A percentile compares a stretch with the other conserved stretches of the same genome.
phyloP scores from a whole-genome alignment of 2,797 vertebrate genomes.

The Darevskia mixta region DNA sequence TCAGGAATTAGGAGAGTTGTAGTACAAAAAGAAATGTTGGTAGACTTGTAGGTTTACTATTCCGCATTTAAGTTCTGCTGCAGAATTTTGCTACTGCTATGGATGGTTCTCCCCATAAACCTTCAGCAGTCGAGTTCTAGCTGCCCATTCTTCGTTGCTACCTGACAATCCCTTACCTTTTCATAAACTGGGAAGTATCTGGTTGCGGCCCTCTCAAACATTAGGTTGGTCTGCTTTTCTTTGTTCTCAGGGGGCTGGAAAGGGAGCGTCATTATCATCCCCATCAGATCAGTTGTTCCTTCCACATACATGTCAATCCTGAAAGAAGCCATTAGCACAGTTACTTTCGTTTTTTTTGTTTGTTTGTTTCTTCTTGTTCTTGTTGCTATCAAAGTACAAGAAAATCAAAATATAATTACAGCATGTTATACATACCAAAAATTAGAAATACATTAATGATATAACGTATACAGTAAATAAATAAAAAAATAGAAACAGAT shows the following conservation, averaged over 20 bases:
- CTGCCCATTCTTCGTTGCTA: neutral
- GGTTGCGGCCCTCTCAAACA: slow-evolving; percentile 81
- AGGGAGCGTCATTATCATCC: slow-evolving; percentile 77
- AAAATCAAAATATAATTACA: no score
- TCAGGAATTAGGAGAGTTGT: no score
- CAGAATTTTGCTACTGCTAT: neutral
- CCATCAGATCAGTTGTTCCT: slow-evolving; percentile 83
- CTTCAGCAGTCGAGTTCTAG: no score
- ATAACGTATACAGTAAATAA: no score
- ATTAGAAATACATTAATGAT: no score
- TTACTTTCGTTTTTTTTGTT: neutral
- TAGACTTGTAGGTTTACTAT: no score
- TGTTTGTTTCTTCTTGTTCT: neutral
- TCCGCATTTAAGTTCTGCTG: neutral
- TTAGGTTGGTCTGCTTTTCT: slow-evolving; percentile 70
- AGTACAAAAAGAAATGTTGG: no score
- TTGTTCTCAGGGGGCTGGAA: slow-evolving; percentile 75
- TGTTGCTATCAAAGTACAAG: no score
- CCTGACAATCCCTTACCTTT: slow-evolving; percentile 69
- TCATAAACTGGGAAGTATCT: slow-evolving; percentile 82
- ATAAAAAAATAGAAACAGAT: no score
- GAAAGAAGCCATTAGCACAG: slow-evolving; percentile 19
- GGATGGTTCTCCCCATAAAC: no score
- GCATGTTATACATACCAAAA: no score
- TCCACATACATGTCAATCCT: slow-evolving; percentile 91